Base-by-base conservation (phyloP, 1,140 invertebrate genomes). In the Colletes gigas region DNA sequence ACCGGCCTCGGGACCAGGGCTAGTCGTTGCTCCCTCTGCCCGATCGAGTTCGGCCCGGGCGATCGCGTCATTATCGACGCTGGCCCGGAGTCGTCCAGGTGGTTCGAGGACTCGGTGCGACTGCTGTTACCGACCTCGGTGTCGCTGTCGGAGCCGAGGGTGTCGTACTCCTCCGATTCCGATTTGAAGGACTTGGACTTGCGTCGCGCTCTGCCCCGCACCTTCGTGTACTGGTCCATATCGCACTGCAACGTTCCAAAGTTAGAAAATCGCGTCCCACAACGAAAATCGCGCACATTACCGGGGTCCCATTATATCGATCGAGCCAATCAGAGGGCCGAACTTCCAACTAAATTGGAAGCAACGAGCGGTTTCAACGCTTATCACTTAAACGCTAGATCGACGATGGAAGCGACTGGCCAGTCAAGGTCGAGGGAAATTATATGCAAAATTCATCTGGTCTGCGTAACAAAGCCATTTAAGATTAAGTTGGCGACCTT, bases 81-180 rank as follows among this genome's bases (percentile, higher is more conserved):
- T 67, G 91, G 92, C 15, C 92, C 93, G 68, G 92, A 91, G 77
- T 94, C 94, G 80, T 94, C 94, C 77, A 94, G 86, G 70, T 94
- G 94, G 84, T 93, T 94, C 72, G 94, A 94, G 75, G 93, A 93
- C 85, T 94, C 94, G 52, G 94, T 92, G 81, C 93, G 87, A 84
- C 93, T 94, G 84, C 93, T 94, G 65, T 93, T 93, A 41, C 93
- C 93, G 78, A 94, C 92, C 86, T 94, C 93, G 39, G 93, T 94
- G 83, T 95, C 95, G 81, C 94, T 95, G 88, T 95, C 94, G 44
- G 94, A 95, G 77, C 94, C 94, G 39, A 95, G 90, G 55, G 94
- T 95, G 83, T 95, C 94, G 84, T 95, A 95, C 80, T 95, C 95
- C 84, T 95, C 95, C 30, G 94, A 95, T 88, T 95, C 95, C 6